These are phyloP conservation scores for Helogale parvula DNA, from an alignment of 2,113 vertebrate genomes.

Conservation along the genomic window DNA sequence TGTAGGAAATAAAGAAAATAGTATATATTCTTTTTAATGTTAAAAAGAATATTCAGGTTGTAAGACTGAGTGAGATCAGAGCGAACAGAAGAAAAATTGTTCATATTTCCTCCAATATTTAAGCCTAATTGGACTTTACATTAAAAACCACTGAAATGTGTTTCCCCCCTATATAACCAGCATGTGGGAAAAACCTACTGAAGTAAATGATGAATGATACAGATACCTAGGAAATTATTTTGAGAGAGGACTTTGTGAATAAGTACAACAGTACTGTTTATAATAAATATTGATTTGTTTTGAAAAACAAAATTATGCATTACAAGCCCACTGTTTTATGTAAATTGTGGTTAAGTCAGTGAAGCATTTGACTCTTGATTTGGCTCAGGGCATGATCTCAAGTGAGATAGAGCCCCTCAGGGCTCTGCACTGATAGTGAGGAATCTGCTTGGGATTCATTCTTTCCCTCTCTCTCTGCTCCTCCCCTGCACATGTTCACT, in stretches of 20 bases:
- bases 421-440: too few species aligned
- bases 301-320: slow-evolving; percentile 3
- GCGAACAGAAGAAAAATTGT: not conserved
- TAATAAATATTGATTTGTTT: slow-evolving; percentile 55
- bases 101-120: not conserved
- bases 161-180: not conserved
- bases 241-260: not conserved
- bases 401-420: too few species aligned
- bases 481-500: too few species aligned
- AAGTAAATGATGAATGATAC: slow-evolving; percentile 12
- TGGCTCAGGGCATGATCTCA: too few species aligned
- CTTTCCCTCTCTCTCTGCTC: too few species aligned
- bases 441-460: too few species aligned
- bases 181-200: not conserved
- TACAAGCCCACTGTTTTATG: slow-evolving; percentile 16
- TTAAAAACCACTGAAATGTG: not conserved
- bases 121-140: not conserved
- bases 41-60: not conserved
- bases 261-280: slow-evolving; percentile 4
- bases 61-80: not conserved
- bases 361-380: too few species aligned
- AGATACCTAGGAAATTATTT: slow-evolving; percentile 22
- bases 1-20: not conserved
- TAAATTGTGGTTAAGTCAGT: not conserved
- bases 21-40: not conserved